Percentiles rank a stretch among this genome's conserved stretches.
These are phyloP conservation scores for Papilio gigon DNA, from an alignment of 2,888 invertebrate genomes.

Conservation along the genomic window DNA sequence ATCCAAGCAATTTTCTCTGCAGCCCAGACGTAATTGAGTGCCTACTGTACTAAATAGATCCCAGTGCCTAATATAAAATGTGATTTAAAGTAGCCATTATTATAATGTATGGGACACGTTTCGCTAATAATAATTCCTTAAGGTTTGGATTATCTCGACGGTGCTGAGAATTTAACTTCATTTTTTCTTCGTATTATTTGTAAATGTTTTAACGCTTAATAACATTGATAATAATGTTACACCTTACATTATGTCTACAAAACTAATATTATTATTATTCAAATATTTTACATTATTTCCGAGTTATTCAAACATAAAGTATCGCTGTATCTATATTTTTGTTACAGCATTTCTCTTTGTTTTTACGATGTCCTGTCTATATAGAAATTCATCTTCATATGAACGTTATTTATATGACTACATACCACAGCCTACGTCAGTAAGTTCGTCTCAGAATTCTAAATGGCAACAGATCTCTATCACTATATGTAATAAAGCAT, in stretches of 20 bases:
- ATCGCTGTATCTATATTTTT: not conserved
- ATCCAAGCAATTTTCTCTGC: conserved; percentile 48
- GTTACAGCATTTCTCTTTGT: not conserved
- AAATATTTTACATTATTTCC: too few species aligned
- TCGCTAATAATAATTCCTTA: conserved; percentile 39
- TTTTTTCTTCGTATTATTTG: conserved; percentile 25
- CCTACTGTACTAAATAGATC: conserved; percentile 47
- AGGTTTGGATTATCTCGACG: conserved; percentile 15
- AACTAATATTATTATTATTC: too few species aligned
- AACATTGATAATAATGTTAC: not conserved
- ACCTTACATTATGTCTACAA: too few species aligned
- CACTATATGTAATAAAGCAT: conserved; percentile 45
- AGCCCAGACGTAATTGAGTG: conserved; percentile 45
- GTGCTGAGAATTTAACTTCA: not conserved
- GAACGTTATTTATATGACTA: conserved; percentile 26
- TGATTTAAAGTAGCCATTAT: conserved; percentile 47
- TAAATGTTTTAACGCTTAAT: conserved; percentile 11
- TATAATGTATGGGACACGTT: conserved; percentile 47
- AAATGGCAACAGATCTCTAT: conserved; percentile 59
- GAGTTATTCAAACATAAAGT: too few species aligned
- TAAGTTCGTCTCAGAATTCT: conserved; percentile 53
- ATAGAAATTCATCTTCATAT: not conserved
- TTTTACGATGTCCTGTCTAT: not conserved
- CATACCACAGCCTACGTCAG: conserved; percentile 15
- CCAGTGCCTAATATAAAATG: conserved; percentile 44